Base-by-base conservation (phyloP, 2,888 invertebrate species). In the Drosophila cognata region DNA sequence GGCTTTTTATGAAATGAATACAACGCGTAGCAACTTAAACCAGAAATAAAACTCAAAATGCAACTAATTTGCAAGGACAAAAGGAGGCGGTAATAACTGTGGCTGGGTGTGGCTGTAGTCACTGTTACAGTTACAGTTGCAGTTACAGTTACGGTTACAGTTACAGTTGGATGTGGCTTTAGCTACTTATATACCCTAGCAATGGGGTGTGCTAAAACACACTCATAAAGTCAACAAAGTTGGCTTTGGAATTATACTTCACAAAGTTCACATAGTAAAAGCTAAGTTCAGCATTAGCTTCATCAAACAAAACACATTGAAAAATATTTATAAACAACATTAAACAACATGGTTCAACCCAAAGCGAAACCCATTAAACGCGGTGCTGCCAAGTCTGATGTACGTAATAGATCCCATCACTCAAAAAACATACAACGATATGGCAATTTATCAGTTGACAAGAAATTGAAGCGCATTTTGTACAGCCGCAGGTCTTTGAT, bases 11-110 rank as follows among this genome's bases (percentile, higher is more conserved):
- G 72, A 72, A 74, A 70, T 66, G 50, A 62, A 74, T 33, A 52
- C 62, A 70, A 35, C 21, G 53, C 18, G 21, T 51, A 65, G 71
- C 60, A 71, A 66, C 69, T 69, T 77, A 55, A 74, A 76, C 70
- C 65, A 74, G 75, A 66, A 81, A 88, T 72, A 76, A 83, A 83
- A 69, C 70, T 74, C 59, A 76, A 78, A 81, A 83, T 74, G 76
- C 81, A 78, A 81, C 88, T 88, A 78, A 86, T 88, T 84, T 88
- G 71, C 59, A 60, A 67, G 75, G 57, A 72, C 81, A 69, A 58
- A 57, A 51, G 57, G 38, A 66, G 80, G 64, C 50, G 71, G 60
- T 36, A 38, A 43, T 51, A 63, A 46, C 51, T 60, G 48, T 31
- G 43, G 28, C 31, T 38, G 38, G 71, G 52, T 36, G 69, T 70